These are phyloP conservation scores for Caenorhabditis panamensis DNA, from an alignment of 2,888 invertebrate genomes.

Conservation along the genomic window DNA sequence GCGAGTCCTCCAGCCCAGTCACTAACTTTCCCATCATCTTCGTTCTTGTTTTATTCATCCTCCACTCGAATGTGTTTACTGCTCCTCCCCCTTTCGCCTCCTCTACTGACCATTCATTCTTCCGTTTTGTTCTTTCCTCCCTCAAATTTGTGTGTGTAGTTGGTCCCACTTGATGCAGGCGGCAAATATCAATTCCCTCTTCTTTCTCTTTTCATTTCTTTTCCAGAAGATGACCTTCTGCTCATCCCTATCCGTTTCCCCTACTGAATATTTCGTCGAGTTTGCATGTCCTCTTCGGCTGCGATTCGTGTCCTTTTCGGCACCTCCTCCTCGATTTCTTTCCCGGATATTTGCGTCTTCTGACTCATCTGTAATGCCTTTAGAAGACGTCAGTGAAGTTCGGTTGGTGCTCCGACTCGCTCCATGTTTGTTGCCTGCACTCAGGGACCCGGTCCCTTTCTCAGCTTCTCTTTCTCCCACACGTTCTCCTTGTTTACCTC, in stretches of 20 bases:
- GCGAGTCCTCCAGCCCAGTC: neutral
- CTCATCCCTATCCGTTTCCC: conserved; percentile 6
- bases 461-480: conserved; percentile 32
- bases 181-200: neutral
- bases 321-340: neutral
- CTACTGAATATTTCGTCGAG: neutral
- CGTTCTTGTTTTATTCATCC: conserved; percentile 10
- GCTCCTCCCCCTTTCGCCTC: too few species aligned
- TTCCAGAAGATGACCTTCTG: too few species aligned
- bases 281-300: conserved; percentile 2
- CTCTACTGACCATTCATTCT: neutral
- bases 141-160: neutral
- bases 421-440: conserved; percentile 29
- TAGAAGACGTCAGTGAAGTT: conserved; percentile 28
- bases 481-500: conserved; percentile 41
- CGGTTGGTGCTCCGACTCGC: conserved; percentile 10
- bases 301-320: neutral
- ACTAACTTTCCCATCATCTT: conserved; percentile 1
- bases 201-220: too few species aligned
- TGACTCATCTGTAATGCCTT: neutral
- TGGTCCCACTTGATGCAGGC: neutral
- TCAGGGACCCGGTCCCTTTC: conserved; percentile 17
- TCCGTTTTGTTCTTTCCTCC: neutral
- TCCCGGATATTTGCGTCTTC: neutral
- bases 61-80: conserved; percentile 2